Percentiles rank a stretch among this genome's conserved stretches.
Evolutionary conservation across 2,113 vertebrate genomes (phyloP).

Genomic region (Diphyllodes magnificus): DNA sequence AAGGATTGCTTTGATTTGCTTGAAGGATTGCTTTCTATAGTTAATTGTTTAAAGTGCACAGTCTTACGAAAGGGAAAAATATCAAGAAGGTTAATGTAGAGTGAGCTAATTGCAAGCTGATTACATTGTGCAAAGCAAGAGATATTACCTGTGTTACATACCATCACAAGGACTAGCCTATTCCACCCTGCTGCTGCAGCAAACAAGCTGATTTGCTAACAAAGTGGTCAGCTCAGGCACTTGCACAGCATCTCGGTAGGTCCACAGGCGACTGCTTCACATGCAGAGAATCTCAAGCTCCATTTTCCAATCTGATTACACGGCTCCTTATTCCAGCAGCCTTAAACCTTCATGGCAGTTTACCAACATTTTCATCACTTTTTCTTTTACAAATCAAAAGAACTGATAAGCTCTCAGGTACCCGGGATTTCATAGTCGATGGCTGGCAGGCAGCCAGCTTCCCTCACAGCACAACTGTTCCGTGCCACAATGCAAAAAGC

Average conservation of each 20-base stretch:
- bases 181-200: conserved; percentile 73
- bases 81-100: conserved; percentile 71
- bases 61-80: conserved; percentile 62
- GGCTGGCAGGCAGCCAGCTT: conserved; percentile 85
- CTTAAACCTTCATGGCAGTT: conserved; percentile 86
- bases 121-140: conserved; percentile 70
- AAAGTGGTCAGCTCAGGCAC: conserved; percentile 77
- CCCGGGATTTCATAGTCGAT: conserved; percentile 82
- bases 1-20: conserved; percentile 80
- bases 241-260: conserved; percentile 75
- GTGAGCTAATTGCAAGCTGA: conserved; percentile 77
- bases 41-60: conserved; percentile 74
- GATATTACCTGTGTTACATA: conserved; percentile 75
- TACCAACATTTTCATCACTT: conserved; percentile 82
- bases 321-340: conserved; percentile 82
- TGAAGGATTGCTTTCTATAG: conserved; percentile 71
- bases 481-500: conserved; percentile 76
- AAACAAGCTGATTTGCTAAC: conserved; percentile 79
- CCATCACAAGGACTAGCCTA: conserved; percentile 72
- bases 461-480: conserved; percentile 75
- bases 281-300: conserved; percentile 73
- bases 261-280: conserved; percentile 75
- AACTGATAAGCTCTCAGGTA: conserved; percentile 90
- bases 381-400: conserved; percentile 82
- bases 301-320: conserved; percentile 84